Evolutionary conservation across 1,140 invertebrate species (phyloP), one percentile per base, ranked within the genome.

Genomic region (Dryas iulia): DNA sequence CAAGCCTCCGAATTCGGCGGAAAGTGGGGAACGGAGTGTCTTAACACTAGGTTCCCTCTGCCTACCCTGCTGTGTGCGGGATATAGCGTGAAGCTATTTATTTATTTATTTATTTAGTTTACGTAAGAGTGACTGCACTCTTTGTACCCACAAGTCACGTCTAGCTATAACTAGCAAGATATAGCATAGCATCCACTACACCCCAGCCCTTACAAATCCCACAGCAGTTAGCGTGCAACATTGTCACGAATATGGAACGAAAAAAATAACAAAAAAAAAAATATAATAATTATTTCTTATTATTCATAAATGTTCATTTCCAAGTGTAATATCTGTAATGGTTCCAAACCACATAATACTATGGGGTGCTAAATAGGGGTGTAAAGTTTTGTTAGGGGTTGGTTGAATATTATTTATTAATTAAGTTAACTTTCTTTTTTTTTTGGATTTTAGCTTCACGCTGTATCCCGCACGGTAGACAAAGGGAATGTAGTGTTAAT

Each of bases 401-500:
- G 5, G 12, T 39, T 39, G 33, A 6, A 39, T 39, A 12, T 39
- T 39, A 39, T 39, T 39, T 14, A 14, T 39, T 39, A 14, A 14
- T 39, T 57, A 11, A 12, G 25, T n/a, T 7, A 31, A 35, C n/a
- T 47, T 66, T 53, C 56, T 54, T 54, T 68, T 77, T 79, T 76
- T 82, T 82, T 39, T 77, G 79, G 80, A 82, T 74, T 72, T 52
- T 33, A 25, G n/a, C n/a, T n/a, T n/a, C n/a, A n/a, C n/a, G n/a
- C n/a, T n/a, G n/a, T n/a, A n/a, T n/a, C n/a, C n/a, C n/a, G n/a
- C n/a, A n/a, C n/a, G n/a, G n/a, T n/a, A n/a, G n/a, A n/a, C n/a
- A n/a, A n/a, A n/a, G n/a, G n/a, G n/a, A n/a, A n/a, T n/a, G n/a
- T n/a, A n/a, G n/a, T n/a, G n/a, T n/a, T n/a, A n/a, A n/a, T n/a